Base-by-base conservation (phyloP, 2,888 invertebrate species). In the Lasioglossum leucozonium region DNA sequence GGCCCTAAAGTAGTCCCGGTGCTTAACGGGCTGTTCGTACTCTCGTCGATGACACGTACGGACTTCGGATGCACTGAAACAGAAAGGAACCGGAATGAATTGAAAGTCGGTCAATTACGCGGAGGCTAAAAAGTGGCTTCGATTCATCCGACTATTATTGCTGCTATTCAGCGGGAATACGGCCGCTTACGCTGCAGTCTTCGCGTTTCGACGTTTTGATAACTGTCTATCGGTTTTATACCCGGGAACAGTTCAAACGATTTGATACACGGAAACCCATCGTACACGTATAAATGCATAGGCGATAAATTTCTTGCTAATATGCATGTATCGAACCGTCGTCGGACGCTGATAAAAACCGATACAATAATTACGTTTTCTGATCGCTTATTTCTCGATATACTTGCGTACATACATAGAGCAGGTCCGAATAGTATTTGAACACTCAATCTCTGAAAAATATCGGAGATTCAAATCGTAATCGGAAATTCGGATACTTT, bases 11-110 rank as follows among this genome's bases (percentile, higher is more conserved):
- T 95, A 4, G 96, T 95, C 0, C 96, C 96, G 91, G 98, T 97
- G 65, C 95, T 95, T 79, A 97, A 95, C 78, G 96, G 93, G 73
- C 91, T 93, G 79, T 94, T 95, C 85, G 96, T 96, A 4, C 96
- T 97, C 82, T 97, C 96, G 85, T 97, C 97, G 88, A 96, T 96
- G 91, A 98, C 96, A 92, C 97, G 96, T 88, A 98, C 97, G 88
- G 97, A 97, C 89, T 97, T 96, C n/a, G 98, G 98, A 95, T 97
- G 97, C 91, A 98, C 98, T 98, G 96, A 87, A 96, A 97, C 84
- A 85, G 76, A 84, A 84, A 78, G 75, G 78, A 67, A 26, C 16
- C 26, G 71, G 62, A 55, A n/a, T 65, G 40, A 81, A 76, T 81
- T 67, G 71, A 58, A 86, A 84, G 34, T 44, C 78, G 86, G 86